Evolutionary conservation across 2,888 invertebrate species (phyloP), one percentile per base, ranked within the genome.

Genomic region (Lymantria monacha): DNA sequence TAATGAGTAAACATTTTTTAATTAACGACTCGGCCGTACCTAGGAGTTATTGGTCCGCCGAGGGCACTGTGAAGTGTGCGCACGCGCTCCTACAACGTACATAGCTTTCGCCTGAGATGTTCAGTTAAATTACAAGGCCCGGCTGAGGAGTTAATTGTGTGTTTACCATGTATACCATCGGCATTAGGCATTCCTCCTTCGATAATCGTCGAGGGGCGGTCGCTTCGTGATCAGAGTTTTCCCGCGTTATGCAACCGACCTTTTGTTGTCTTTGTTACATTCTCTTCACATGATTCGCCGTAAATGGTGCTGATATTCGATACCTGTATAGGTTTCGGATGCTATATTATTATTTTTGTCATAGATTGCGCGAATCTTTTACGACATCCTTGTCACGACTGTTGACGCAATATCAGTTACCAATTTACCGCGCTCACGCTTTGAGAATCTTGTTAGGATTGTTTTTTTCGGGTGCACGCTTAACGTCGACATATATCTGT

Each of bases 1-100:
- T 80, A 84, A 85, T 82, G 83, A 77, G 70, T 66, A 56, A 70
- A 71, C 72, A 75, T 74, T 83, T 85, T 81, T 83, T 85, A 83
- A 85, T 85, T 84, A 81, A 83, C 76, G 76, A 78, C 61, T 63
- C 56, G 48, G 55, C 58, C 58, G 61, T 59, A 60, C 53, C 59
- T 45, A 53, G 68, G 69, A 70, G 64, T 76, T 79, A 77, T 74
- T 73, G 75, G 70, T 66, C 58, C 63, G 65, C 63, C 62, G 57
- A 59, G 53, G 61, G 66, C 66, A 66, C 58, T 54, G 62, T 55
- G 53, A n/a, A 62, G 63, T 59, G 57, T 64, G 61, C 62, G 60
- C 64, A 65, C 64, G 66, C 63, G 64, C 61, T 65, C 63, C 53
- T 52, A 61, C 56, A 56, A 54, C 52, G 57, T 57, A 51, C 61